phyloP scores from a whole-genome alignment of 2,113 vertebrate genomes.

The Alaudala cheleensis region DNA sequence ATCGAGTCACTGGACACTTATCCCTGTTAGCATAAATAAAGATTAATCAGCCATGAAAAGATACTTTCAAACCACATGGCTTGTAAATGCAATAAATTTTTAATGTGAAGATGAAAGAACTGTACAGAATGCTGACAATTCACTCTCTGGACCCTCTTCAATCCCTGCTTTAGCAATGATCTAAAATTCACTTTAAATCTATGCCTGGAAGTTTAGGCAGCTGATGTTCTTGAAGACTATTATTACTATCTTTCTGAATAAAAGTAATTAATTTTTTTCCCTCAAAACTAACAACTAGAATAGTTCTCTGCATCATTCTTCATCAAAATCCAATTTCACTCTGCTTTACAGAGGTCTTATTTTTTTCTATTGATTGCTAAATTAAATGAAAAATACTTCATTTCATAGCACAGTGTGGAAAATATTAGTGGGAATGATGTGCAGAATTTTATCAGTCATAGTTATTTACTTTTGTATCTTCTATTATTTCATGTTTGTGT shows the following conservation, averaged over 20 bases:
- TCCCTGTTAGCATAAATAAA: slow-evolving; percentile 34
- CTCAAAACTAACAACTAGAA: not conserved
- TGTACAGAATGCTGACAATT: slow-evolving; percentile 2
- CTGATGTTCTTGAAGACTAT: not conserved
- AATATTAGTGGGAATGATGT: not conserved
- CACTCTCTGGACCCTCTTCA: not conserved
- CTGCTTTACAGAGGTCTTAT: not conserved
- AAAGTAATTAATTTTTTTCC: not conserved
- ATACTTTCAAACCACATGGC: slow-evolving; percentile 2
- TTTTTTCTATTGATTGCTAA: not conserved
- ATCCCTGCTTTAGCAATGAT: not conserved
- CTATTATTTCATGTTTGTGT: not conserved
- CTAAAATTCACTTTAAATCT: not conserved
- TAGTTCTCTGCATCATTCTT: not conserved
- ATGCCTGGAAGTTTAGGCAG: not conserved
- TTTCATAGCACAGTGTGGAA: not conserved
- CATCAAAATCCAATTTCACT: not conserved
- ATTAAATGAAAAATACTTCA: not conserved
- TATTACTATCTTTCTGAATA: not conserved
- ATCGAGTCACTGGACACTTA: not conserved
- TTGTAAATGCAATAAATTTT: slow-evolving; percentile 39
- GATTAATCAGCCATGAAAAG: slow-evolving; percentile 36
- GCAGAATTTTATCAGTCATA: not conserved
- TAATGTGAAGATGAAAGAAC: slow-evolving; percentile 19
- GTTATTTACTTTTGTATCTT: not conserved